Percentiles rank a stretch among this genome's conserved stretches.
Conservation (phyloP, 2,888 invertebrate species). For the Epistrophe grossulariae region DNA sequence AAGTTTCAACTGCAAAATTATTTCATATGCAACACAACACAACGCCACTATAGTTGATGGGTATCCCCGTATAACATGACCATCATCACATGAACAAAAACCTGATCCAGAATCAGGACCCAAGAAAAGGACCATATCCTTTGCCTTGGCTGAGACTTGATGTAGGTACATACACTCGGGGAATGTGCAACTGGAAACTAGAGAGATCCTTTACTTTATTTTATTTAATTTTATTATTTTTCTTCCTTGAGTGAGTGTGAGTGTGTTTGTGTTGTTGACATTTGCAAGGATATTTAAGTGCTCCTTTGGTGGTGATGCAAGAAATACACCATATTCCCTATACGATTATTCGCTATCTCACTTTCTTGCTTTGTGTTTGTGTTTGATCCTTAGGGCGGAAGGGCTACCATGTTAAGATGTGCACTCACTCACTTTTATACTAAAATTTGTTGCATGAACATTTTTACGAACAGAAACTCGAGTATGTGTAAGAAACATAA, state of each 20-base stretch:
- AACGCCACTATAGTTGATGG: constrained; percentile 3
- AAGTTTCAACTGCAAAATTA: constrained; percentile 6
- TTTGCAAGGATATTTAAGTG: constrained; percentile 31
- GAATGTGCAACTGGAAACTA: constrained; percentile 9
- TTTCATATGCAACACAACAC: constrained; percentile 13
- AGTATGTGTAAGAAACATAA: neutral
- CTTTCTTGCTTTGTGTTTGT: neutral
- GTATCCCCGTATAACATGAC: neutral
- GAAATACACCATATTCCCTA: neutral
- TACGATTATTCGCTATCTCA: constrained; percentile 13
- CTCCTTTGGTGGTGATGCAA: neutral
- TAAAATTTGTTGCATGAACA: constrained; percentile 15
- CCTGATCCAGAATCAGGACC: neutral
- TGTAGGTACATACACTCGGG: neutral
- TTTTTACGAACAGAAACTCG: constrained; percentile 4
- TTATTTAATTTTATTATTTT: neutral
- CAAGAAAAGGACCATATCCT: neutral
- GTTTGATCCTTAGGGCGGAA: constrained; percentile 9
- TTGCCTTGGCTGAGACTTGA: neutral
- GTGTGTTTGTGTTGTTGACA: constrained; percentile 23
- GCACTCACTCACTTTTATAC: neutral
- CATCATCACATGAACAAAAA: neutral
- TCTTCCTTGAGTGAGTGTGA: neutral
- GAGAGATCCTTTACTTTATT: neutral
- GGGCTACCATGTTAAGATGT: neutral